Evolutionary conservation across 2,797 vertebrate species (phyloP).

Genomic region (Periophthalmus magnuspinnatus): DNA sequence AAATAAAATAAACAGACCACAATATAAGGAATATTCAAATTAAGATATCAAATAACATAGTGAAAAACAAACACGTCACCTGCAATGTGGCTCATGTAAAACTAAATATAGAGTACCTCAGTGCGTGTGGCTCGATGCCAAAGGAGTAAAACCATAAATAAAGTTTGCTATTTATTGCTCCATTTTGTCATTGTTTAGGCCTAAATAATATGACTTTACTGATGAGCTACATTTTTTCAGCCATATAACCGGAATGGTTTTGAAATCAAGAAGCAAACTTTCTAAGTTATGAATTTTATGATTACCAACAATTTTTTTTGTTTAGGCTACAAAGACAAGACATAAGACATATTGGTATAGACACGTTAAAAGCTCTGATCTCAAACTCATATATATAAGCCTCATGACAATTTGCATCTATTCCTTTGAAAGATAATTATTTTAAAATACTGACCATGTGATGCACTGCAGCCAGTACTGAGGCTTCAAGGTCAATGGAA

Average conservation of each 20-base stretch:
- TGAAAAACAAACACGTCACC: slow-evolving; percentile 63
- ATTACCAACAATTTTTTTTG: neutral
- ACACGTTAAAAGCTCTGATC: neutral
- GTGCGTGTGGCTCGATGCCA: slow-evolving; percentile 34
- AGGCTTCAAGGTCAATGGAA: slow-evolving; percentile 80
- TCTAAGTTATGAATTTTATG: too few species aligned
- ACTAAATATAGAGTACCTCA: slow-evolving; percentile 69
- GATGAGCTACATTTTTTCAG: too few species aligned
- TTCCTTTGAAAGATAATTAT: slow-evolving; percentile 33
- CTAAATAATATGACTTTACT: neutral
- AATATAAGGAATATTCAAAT: slow-evolving; percentile 69
- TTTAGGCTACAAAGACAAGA: neutral
- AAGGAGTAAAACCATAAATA: neutral
- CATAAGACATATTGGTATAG: neutral
- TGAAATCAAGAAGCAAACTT: too few species aligned
- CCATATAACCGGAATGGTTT: too few species aligned
- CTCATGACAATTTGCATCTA: slow-evolving; percentile 36
- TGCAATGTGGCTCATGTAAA: slow-evolving; percentile 70
- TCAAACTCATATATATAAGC: neutral
- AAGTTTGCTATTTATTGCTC: neutral
- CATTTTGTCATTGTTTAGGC: neutral
- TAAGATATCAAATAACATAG: slow-evolving; percentile 44
- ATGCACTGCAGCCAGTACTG: slow-evolving; percentile 51
- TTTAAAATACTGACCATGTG: slow-evolving; percentile 51
- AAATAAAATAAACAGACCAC: slow-evolving; percentile 49